Evolutionary conservation across 2,113 vertebrate species (phyloP).

Genomic region (Bungarus multicinctus): DNA sequence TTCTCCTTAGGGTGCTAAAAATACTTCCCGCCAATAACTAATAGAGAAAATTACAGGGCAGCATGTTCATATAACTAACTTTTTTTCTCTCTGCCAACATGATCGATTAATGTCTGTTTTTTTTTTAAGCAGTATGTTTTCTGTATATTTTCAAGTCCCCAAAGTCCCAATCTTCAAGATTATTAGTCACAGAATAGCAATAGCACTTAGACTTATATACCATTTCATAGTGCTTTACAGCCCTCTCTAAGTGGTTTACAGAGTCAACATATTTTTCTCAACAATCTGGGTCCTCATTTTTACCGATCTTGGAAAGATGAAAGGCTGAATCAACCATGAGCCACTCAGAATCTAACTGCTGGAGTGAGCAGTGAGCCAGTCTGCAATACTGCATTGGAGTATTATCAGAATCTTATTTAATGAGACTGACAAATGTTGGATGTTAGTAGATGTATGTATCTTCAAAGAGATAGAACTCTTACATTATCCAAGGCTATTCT

Average conservation of each 20-base stretch:
- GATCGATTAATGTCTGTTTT: not conserved
- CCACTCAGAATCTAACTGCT: too few relatives aligned
- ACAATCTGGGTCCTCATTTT: too few relatives aligned
- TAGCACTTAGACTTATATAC: too few relatives aligned
- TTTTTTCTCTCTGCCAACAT: not conserved
- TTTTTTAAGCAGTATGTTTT: not conserved
- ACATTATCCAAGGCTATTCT: not conserved
- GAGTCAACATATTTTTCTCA: too few relatives aligned
- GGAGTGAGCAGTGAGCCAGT: too few relatives aligned
- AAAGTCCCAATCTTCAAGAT: not conserved
- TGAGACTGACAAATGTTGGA: not conserved
- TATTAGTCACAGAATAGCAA: not conserved
- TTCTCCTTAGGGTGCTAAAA: not conserved
- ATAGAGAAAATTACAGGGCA: not conserved
- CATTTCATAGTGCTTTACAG: too few relatives aligned
- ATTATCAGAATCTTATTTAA: not conserved
- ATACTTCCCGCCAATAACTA: not conserved
- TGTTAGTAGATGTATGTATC: not conserved
- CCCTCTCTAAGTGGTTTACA: too few relatives aligned
- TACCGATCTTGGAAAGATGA: too few relatives aligned
- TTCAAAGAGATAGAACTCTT: not conserved
- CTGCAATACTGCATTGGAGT: not conserved
- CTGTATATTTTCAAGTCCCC: not conserved
- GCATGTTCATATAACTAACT: not conserved
- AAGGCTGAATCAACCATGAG: too few relatives aligned